Base-by-base conservation (phyloP, 2,113 vertebrate genomes). In the Bufo gargarizans region DNA sequence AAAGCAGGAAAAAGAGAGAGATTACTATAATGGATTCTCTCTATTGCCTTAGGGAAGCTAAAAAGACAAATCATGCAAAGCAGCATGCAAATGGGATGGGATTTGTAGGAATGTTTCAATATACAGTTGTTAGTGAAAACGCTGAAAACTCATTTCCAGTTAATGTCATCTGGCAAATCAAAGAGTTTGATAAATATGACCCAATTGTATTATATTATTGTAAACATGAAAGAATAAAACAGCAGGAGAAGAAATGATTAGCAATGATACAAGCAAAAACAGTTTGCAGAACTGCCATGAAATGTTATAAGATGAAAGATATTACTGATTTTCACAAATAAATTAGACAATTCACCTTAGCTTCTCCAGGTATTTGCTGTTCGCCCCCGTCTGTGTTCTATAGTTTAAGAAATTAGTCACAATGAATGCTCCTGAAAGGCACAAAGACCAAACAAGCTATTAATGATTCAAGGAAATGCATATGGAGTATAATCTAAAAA, bases 131-230 rank as follows among this genome's bases (percentile, higher is more conserved):
- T 83, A 69, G 53, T 59, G 71, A 61, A 85, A 76, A 59, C 20
- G 33, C 61, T 77, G 56, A 85, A 77, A 76, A 85, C 56, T 63
- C 71, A 85, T 85, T 77, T 85, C n/a, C 43, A 61, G 53, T 76
- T 85, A 76, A 85, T 85, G 71, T 85, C 72, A 61, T 56, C 71
- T 59, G 58, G 19, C 71, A 77, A 85, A 76, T 85, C 84, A 58
- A 74, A 85, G 53, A 63, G 55, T 85, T 77, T 85, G 58, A 85
- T 85, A 85, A 85, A 85, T 85, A 85, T 20, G 33, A 47, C 84
- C 53, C 71, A 76, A 85, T 56, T 74, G 53, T 33, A 47, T 76
- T 58, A 61, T 59, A 77, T 59, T 76, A 72, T 76, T 77, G 82
- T 69, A 83, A 83, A 67, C 17, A 53, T 83, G 63, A 69, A 45